Base-by-base conservation (phyloP, 2,888 invertebrate genomes). In the Thymelicus lineola region DNA sequence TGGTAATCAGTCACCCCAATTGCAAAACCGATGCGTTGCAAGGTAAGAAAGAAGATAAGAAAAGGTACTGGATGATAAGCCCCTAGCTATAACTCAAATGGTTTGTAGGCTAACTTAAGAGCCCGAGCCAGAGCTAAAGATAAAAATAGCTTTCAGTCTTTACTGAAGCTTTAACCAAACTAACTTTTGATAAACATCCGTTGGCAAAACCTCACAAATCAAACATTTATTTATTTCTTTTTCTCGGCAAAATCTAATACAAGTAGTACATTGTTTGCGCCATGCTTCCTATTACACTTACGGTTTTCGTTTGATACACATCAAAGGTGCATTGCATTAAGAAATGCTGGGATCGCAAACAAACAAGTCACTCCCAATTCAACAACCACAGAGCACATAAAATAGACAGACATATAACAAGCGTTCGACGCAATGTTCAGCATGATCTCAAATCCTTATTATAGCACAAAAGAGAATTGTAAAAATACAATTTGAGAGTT, bases 331-430 rank as follows among this genome's bases (percentile, higher is more conserved):
- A 50, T 50, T 50, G 48, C n/a, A 14, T 36, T 12, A 38, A 20
- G 38, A 15, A 15, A n/a, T 59, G 9, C 15, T 7, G n/a, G 36
- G 3, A 61, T 28, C 9, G 20, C 15, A 60, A 61, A 61, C 20
- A 61, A 63, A 63, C 55, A 42, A 65, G 42, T 35, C n/a, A 57
- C 46, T 71, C 72, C 60, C 64, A 20, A 38, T 53, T 58, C 10
- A 50, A 69, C 63, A 77, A 72, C 70, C 48, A 62, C 58, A 59
- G 68, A 70, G 71, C 67, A 73, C 48, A 50, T 50, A 50, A 50
- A 50, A 50, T 50, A 50, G 7, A 50, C 48, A 50, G 48, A 50
- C 17, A 50, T 50, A 9, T 50, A 17, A 50, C 17, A 17, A 50
- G 48, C 46, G 46, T 7, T 7, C 48, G 48, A 15, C n/a, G 5